Conservation (phyloP, 2,113 vertebrate genomes). For the Hippocampus guttulatus region DNA sequence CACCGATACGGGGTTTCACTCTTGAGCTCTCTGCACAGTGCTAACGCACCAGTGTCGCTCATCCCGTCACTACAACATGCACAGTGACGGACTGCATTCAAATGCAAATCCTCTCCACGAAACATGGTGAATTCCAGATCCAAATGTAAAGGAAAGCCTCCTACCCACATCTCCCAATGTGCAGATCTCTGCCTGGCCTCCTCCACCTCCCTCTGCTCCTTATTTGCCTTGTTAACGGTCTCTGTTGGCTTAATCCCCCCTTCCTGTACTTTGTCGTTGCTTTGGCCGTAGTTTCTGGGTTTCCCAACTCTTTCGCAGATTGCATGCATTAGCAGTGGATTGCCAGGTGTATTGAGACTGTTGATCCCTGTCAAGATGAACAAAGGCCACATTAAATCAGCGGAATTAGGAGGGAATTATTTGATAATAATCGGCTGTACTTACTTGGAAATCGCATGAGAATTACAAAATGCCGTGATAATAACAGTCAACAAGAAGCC, state of each 20-base stretch:
- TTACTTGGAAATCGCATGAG: too few species aligned
- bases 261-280: slow-evolving; percentile 71
- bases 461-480: too few species aligned
- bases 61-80: too few species aligned
- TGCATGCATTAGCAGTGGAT: slow-evolving; percentile 69
- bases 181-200: slow-evolving; percentile 73
- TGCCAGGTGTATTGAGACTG: slow-evolving; percentile 69
- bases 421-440: too few species aligned
- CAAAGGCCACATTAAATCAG: not conserved
- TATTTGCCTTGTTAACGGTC: slow-evolving; percentile 59
- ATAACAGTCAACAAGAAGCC: too few species aligned
- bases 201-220: slow-evolving; percentile 62
- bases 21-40: too few species aligned
- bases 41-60: too few species aligned
- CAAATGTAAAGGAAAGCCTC: not conserved
- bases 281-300: slow-evolving; percentile 80
- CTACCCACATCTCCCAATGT: slow-evolving; percentile 85
- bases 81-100: too few species aligned
- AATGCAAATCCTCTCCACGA: not conserved
- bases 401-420: not conserved
- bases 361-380: slow-evolving; percentile 71
- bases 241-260: slow-evolving; percentile 68
- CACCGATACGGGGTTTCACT: too few species aligned
- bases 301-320: slow-evolving; percentile 76
- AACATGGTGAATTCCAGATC: not conserved